A percentile compares a stretch with the other conserved stretches of the same genome.
Conservation (phyloP, 2,888 invertebrate genomes). For the Eristalis tenax region DNA sequence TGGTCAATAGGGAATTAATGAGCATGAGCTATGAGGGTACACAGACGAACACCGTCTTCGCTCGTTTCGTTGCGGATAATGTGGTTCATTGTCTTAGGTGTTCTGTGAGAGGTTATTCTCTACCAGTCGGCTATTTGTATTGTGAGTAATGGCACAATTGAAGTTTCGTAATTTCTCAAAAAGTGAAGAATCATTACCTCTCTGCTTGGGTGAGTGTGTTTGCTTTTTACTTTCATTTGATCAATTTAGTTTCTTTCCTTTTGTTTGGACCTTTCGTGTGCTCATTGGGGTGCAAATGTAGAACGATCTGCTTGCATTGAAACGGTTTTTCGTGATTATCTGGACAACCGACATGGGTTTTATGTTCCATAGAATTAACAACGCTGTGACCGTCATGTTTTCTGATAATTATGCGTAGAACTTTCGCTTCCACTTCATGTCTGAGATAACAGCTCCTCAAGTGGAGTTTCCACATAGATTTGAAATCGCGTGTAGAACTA, state of each 20-base stretch:
- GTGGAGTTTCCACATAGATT: not conserved
- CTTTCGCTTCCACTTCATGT: not conserved
- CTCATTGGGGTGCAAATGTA: not conserved
- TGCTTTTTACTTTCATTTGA: conserved; percentile 33
- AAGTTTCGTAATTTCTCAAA: conserved; percentile 20
- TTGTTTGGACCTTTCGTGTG: not conserved
- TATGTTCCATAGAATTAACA: not conserved
- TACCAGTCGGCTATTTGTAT: not conserved
- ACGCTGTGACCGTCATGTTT: not conserved
- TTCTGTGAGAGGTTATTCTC: conserved; percentile 6
- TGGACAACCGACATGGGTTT: not conserved
- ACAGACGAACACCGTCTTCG: not conserved
- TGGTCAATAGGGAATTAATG: conserved; percentile 58
- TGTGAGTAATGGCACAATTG: conserved; percentile 18
- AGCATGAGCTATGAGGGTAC: conserved; percentile 25
- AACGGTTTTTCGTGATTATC: not conserved
- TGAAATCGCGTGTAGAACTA: not conserved
- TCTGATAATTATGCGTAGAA: not conserved
- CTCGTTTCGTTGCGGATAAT: conserved; percentile 16
- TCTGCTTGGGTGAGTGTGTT: conserved; percentile 1
- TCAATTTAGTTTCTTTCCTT: conserved; percentile 9
- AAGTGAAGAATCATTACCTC: not conserved
- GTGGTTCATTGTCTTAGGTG: conserved; percentile 23
- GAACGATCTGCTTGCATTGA: not conserved
- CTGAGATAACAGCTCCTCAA: not conserved